Conservation (phyloP, 2,888 invertebrate genomes). For the Phasia obesa region DNA sequence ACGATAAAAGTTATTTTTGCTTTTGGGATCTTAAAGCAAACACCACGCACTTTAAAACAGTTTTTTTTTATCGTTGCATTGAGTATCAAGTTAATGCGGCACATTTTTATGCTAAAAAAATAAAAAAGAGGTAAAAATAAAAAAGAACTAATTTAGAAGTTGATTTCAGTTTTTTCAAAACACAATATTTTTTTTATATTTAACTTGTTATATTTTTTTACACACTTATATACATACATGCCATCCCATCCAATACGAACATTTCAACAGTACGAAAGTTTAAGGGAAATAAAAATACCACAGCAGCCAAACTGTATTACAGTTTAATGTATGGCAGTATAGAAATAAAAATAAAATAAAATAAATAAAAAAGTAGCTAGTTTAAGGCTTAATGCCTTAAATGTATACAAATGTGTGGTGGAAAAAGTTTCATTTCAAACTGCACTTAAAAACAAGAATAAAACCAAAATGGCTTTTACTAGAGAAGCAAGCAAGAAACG, state of each 20-base stretch:
- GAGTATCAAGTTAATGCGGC: constrained; percentile 38
- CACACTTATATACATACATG: background rate
- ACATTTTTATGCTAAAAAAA: constrained; percentile 28
- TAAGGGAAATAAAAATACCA: constrained; percentile 51
- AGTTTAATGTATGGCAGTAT: constrained; percentile 39
- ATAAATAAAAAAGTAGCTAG: constrained; percentile 31
- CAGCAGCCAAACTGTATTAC: constrained; percentile 55
- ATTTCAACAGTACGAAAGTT: constrained; percentile 52
- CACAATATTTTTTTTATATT: background rate
- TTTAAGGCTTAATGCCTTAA: constrained; percentile 63
- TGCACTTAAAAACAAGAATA: constrained; percentile 51
- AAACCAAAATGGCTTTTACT: constrained; percentile 35
- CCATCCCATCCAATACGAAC: background rate
- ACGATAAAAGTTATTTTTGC: background rate
- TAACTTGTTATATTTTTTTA: background rate
- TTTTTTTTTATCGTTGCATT: constrained; percentile 38
- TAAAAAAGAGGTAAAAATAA: background rate
- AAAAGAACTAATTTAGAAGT: constrained; percentile 28
- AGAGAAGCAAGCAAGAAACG: constrained; percentile 42
- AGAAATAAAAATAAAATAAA: constrained; percentile 14
- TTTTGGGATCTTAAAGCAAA: background rate
- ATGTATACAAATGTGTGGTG: constrained; percentile 55
- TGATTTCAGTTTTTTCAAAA: constrained; percentile 27
- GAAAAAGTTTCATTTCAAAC: constrained; percentile 58
- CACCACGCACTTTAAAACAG: constrained; percentile 38